Percentiles rank a stretch among this genome's conserved stretches.
These are phyloP conservation scores for Callionymus lyra DNA, from an alignment of 2,113 vertebrate species.

Conservation along the genomic window DNA sequence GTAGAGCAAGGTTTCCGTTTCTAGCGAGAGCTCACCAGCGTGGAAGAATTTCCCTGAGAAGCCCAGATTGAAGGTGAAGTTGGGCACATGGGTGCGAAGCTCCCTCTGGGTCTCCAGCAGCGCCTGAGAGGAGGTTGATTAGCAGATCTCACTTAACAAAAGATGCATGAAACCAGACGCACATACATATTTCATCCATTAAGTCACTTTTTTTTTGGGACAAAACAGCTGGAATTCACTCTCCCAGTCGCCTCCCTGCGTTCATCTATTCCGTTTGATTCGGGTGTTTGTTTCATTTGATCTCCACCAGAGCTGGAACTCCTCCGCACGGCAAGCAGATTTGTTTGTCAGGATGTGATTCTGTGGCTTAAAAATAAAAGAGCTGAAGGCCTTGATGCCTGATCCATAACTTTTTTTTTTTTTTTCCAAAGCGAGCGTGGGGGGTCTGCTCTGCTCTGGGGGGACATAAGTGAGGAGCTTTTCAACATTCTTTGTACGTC, in stretches of 20 bases:
- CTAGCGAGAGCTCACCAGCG: constrained; percentile 72
- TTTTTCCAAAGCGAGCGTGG: constrained; percentile 32
- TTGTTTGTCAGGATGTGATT: constrained; percentile 39
- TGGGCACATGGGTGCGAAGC: constrained; percentile 85
- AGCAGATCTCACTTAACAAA: constrained; percentile 22
- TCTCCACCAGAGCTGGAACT: constrained; percentile 39
- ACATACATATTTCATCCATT: constrained; percentile 43
- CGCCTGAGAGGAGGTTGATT: constrained; percentile 65
- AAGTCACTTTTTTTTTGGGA: constrained; percentile 32
- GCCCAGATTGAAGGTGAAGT: constrained; percentile 99
- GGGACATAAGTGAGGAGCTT: constrained; percentile 41
- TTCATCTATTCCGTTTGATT: constrained; percentile 56
- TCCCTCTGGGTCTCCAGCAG: constrained; percentile 87
- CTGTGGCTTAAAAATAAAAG: constrained; percentile 40
- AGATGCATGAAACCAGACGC: constrained; percentile 16
- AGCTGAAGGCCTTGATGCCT: constrained; percentile 37
- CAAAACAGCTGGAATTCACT: constrained; percentile 47
- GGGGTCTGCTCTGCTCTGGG: constrained; percentile 44
- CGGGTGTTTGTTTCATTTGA: constrained; percentile 60
- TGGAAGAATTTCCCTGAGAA: constrained; percentile 99
- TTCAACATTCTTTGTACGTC: constrained; percentile 53
- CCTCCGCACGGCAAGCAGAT: constrained; percentile 17
- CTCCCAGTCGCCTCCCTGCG: constrained; percentile 42
- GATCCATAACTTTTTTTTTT: constrained; percentile 28
- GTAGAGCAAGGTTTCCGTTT: not conserved